Percentiles rank a stretch among this genome's conserved stretches.
phyloP scores from a whole-genome alignment of 2,113 vertebrate species.

The Dunckerocampus dactyliophorus region DNA sequence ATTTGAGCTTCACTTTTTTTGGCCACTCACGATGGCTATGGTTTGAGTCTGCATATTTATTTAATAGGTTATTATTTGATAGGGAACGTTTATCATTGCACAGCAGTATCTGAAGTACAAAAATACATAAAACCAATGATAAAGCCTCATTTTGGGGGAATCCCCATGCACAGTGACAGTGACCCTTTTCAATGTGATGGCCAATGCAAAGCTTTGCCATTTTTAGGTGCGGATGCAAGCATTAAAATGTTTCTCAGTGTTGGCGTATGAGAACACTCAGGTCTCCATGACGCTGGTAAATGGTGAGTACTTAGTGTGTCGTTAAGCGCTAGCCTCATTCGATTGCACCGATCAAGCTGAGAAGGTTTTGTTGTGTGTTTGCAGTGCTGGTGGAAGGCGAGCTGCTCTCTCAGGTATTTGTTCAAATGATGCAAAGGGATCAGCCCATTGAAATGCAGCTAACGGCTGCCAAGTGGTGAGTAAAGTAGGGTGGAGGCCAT shows the following conservation, averaged over 20 bases:
- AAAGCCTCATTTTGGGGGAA: no score
- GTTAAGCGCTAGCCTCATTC: not conserved
- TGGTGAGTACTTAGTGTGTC: constrained; percentile 73
- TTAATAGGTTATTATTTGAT: no score
- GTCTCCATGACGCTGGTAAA: constrained; percentile 95
- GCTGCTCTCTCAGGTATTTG: constrained; percentile 93
- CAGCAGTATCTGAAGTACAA: no score
- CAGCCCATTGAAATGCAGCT: constrained; percentile 99
- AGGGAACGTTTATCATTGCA: no score
- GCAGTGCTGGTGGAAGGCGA: constrained; percentile 93
- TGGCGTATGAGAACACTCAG: constrained; percentile 96
- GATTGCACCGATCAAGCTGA: not conserved
- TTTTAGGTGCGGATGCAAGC: constrained; percentile 95
- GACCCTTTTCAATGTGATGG: not conserved
- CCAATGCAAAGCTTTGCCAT: not conserved
- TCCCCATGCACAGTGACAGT: no score
- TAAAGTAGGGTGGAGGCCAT: not conserved
- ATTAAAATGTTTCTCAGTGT: constrained; percentile 95
- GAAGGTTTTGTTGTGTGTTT: constrained; percentile 27
- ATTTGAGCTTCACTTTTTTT: no score
- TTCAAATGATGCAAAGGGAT: constrained; percentile 98
- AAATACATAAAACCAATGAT: no score
- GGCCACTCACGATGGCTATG: no score
- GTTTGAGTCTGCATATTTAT: no score
- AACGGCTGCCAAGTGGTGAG: constrained; percentile 98